Evolutionary conservation across 2,113 vertebrate genomes (phyloP).

Genomic region (Notothenia coriiceps): DNA sequence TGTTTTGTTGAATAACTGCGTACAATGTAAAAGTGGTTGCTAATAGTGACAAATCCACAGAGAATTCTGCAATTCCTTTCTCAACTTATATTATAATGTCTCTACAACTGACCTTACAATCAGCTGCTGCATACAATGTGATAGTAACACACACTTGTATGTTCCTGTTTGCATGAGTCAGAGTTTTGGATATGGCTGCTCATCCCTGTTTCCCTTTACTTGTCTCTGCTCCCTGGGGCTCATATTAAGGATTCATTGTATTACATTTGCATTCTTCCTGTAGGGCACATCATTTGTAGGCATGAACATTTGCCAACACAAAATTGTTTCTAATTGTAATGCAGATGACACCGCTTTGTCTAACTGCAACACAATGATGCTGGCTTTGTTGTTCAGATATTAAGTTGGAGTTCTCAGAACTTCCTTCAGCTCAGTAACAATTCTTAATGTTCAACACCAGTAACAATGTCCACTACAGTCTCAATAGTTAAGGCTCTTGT

Average conservation of each 20-base stretch:
- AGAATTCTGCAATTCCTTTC: not conserved
- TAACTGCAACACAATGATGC: conserved; percentile 1
- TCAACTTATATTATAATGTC: not conserved
- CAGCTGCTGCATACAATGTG: not conserved
- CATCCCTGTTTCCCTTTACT: conserved; percentile 2
- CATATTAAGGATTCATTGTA: conserved; percentile 4
- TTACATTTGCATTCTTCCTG: conserved; percentile 37
- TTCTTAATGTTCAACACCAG: conserved; percentile 8
- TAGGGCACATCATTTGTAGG: conserved; percentile 19
- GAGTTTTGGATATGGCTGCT: conserved; percentile 9
- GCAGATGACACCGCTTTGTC: conserved; percentile 35
- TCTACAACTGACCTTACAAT: conserved; percentile 20
- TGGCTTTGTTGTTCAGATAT: conserved; percentile 21
- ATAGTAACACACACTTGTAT: conserved; percentile 1
- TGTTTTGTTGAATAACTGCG: not conserved
- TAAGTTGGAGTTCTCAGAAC: not conserved
- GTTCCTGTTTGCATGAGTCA: not conserved
- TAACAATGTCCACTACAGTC: not conserved
- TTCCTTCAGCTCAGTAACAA: not conserved
- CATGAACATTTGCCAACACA: conserved; percentile 28
- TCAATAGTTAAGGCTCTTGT: not conserved
- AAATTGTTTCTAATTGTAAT: conserved; percentile 45
- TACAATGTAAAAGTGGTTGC: not conserved
- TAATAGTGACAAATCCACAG: not conserved
- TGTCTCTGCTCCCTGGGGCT: not conserved